Evolutionary conservation across 2,113 vertebrate species (phyloP).

Genomic region (Lathamus discolor): DNA sequence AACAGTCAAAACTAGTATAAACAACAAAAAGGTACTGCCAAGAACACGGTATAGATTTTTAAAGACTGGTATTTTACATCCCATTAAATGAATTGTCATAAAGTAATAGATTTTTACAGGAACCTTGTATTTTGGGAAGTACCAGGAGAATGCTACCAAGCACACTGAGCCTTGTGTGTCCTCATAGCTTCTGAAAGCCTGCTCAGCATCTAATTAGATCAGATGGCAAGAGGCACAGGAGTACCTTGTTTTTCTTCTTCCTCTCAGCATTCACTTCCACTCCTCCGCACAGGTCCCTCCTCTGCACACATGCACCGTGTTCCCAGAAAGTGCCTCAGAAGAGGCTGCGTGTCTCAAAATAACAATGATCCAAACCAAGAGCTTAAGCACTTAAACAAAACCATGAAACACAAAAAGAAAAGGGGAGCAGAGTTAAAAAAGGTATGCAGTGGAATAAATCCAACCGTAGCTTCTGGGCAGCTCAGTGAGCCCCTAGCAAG

Average conservation of each 20-base stretch:
- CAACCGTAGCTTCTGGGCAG: neutral
- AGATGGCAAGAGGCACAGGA: neutral
- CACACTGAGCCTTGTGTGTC: neutral
- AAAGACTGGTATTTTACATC: neutral
- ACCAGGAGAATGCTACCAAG: neutral
- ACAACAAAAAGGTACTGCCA: neutral
- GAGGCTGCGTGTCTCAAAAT: neutral
- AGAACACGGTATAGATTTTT: accelerated
- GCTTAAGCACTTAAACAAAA: neutral
- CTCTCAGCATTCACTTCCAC: neutral
- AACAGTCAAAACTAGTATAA: accelerated
- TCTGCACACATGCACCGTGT: accelerated
- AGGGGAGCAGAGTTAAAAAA: neutral
- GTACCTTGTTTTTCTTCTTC: neutral
- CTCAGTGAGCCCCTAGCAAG: constrained; percentile 13
- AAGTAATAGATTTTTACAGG: neutral
- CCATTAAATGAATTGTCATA: neutral
- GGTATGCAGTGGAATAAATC: neutral
- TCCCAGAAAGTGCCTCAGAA: neutral
- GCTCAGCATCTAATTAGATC: neutral
- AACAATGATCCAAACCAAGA: neutral
- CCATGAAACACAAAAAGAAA: neutral
- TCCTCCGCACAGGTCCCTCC: neutral
- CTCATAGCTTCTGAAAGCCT: neutral
- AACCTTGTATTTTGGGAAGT: neutral